Base-by-base conservation (phyloP, 2,888 invertebrate species). In the Epinotia demarniana region DNA sequence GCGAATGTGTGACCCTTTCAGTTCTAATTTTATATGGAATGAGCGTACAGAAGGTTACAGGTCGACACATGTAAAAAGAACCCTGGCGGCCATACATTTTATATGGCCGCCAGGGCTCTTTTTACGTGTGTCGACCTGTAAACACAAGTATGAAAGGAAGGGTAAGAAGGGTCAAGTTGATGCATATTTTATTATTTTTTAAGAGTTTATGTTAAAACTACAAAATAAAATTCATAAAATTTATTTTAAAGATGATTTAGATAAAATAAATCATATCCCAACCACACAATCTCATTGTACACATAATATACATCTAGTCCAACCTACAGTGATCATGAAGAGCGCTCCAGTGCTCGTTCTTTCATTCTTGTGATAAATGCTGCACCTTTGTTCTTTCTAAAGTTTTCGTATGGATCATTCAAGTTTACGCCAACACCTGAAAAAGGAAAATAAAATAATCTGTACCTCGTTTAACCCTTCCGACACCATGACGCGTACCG, bases 361-460 rank as follows among this genome's bases (percentile, higher is more conserved):
- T 98, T 97, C 98, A 98, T 98, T 84, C 98, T 95, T 78, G 98
- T 98, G 78, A 98, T 98, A 94, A 98, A 98, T 81, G 98, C 98
- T 85, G 98, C 98, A 76, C 98, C 98, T 92, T 98, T 98, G 91
- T 97, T 98, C 94, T 99, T 99, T 81, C 99, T 96, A 93, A 99
- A 99, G 92, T 98, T 98, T 92, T 99, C 99, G 87, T 99, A 99
- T 0, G 99, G 99, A 93, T 99, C 99, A 86, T 98, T 98, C 77
- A 98, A 93, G 89, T 97, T 97, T 79, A 98, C 96, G 63, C 99
- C 99, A 77, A 99, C 96, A 78, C 99, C 99, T 95, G 95, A 63
- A 79, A 87, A 80, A 19, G 12, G 76, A 58, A 72, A 62, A 33
- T 13, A 18, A 23, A n/a, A 33, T 46, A 16, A 61, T 2, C 46